phyloP scores from a whole-genome alignment of 2,888 invertebrate genomes.

The Gymnosoma rotundatum region DNA sequence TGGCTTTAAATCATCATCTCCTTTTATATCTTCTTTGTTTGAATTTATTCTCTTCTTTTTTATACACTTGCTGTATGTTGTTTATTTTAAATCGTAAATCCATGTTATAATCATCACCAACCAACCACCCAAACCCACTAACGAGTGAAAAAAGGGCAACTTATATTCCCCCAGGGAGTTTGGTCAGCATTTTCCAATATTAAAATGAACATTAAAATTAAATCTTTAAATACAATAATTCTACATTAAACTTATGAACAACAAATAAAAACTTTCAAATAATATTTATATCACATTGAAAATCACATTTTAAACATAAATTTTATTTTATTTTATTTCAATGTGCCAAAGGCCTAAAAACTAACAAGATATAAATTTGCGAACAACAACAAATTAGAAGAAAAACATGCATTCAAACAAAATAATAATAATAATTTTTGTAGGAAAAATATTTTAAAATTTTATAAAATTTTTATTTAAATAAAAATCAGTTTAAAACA shows the following conservation, averaged over 20 bases:
- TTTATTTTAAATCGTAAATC: conserved; percentile 66
- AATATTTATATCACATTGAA: conserved; percentile 6
- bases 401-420: not conserved
- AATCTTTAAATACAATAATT: conserved; percentile 25
- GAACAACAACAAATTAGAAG: not conserved
- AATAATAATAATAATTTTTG: no score
- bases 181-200: conserved; percentile 65
- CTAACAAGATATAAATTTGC: conserved; percentile 23
- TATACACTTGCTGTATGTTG: conserved; percentile 7
- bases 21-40: conserved; percentile 21
- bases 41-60: not conserved
- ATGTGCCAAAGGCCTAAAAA: conserved; percentile 35
- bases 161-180: conserved; percentile 52
- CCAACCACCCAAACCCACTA: no score
- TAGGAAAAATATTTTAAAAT: not conserved
- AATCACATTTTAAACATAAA: conserved; percentile 30
- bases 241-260: not conserved
- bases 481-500: no score
- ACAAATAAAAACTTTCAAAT: conserved; percentile 22
- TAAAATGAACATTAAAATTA: conserved; percentile 30
- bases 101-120: conserved; percentile 62
- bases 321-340: no score
- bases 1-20: conserved; percentile 49
- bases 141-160: conserved; percentile 14
- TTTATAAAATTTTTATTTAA: not conserved